Percentiles rank a stretch among this genome's conserved stretches.
phyloP scores from a whole-genome alignment of 1,140 invertebrate genomes.

The Lutraria rhynchaena region DNA sequence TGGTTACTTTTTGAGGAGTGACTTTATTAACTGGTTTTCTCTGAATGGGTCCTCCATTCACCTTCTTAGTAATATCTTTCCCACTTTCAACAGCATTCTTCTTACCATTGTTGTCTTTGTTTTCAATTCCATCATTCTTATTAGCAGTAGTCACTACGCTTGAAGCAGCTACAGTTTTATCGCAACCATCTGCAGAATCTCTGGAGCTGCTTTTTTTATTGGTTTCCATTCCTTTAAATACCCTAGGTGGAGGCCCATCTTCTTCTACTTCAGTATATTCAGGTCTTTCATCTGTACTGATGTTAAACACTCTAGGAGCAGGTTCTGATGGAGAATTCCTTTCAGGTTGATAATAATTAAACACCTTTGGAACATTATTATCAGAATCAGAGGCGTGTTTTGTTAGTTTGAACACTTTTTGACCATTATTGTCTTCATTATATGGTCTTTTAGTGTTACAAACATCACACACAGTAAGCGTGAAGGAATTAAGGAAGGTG shows the following conservation, averaged over 20 bases:
- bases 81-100: neutral
- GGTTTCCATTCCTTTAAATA: constrained; percentile 24
- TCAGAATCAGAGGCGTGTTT: neutral
- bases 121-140: neutral
- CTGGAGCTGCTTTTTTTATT: neutral
- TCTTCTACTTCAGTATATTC: neutral
- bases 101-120: neutral
- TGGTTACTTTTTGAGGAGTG: neutral
- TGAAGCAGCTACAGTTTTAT: neutral
- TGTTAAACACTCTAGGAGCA: constrained; percentile 35
- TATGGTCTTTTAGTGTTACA: constrained; percentile 12
- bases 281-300: neutral
- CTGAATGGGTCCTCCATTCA: neutral
- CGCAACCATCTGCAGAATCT: neutral
- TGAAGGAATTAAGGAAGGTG: constrained; percentile 34
- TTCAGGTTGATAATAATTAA: neutral
- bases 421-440: neutral
- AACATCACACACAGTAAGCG: constrained; percentile 18
- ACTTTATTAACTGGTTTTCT: neutral
- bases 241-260: constrained; percentile 21
- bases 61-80: neutral
- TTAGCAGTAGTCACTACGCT: too few relatives aligned
- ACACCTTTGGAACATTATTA: neutral
- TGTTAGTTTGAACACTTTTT: neutral
- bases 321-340: constrained; percentile 7